These are phyloP conservation scores for Echinarachnius parma DNA, from an alignment of 53 echinoderm and acorn worm species.

Conservation along the genomic window DNA sequence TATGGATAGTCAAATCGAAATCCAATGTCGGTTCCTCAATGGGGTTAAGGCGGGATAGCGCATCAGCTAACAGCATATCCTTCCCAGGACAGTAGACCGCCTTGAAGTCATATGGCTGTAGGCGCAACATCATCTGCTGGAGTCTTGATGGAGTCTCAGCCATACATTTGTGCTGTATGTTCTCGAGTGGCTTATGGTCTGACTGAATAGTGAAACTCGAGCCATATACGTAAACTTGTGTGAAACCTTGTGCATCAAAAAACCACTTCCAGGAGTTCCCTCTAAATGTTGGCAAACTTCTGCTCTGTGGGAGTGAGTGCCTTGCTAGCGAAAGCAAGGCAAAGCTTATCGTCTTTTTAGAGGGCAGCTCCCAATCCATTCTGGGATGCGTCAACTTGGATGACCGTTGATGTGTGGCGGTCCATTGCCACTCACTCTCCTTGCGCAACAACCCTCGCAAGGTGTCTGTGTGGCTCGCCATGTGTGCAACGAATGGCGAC, in stretches of 20 bases:
- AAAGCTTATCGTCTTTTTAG: conserved; percentile 16
- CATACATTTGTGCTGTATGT: conserved; percentile 35
- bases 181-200: conserved; percentile 33
- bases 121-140: conserved; percentile 32
- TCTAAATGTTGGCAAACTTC: conserved; percentile 29
- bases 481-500: conserved; percentile 22
- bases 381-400: conserved; percentile 33
- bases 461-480: conserved; percentile 14
- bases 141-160: conserved; percentile 37
- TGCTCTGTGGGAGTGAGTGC: conserved; percentile 11
- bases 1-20: neutral
- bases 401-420: conserved; percentile 6
- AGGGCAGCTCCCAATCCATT: conserved; percentile 24
- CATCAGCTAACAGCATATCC: neutral
- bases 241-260: conserved; percentile 35
- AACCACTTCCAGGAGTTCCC: conserved; percentile 21
- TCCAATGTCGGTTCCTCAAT: neutral
- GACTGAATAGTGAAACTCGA: conserved; percentile 14
- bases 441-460: conserved; percentile 4
- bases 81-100: conserved; percentile 7
- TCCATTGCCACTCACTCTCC: conserved; percentile 34
- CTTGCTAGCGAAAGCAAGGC: conserved; percentile 41
- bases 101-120: conserved; percentile 34
- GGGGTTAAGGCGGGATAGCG: neutral
- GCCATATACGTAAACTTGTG: conserved; percentile 30